Evolutionary conservation across 2,888 invertebrate genomes (phyloP).

Genomic region (Drosophila mulleri): DNA sequence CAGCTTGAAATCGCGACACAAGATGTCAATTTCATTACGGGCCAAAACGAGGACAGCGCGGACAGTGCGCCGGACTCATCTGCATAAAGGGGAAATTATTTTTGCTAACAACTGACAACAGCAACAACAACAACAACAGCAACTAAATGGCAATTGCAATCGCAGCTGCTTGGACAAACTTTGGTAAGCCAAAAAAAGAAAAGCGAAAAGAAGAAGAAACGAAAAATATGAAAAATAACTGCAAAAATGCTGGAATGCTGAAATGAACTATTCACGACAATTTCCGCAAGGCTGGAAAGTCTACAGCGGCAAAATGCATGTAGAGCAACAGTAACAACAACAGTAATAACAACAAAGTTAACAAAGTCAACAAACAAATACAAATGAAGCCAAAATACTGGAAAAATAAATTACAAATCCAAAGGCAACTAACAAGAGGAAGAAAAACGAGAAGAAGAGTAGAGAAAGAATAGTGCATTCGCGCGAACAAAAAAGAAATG

Average conservation of each 20-base stretch:
- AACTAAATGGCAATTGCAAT: slow-evolving; percentile 62
- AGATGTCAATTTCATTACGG: slow-evolving; percentile 80
- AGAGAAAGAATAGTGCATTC: slow-evolving; percentile 11
- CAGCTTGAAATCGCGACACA: slow-evolving; percentile 73
- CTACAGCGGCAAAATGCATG: slow-evolving; percentile 47
- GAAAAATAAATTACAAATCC: slow-evolving; percentile 46
- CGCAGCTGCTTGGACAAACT: slow-evolving; percentile 64
- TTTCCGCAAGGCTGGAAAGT: slow-evolving; percentile 56
- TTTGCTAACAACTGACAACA: slow-evolving; percentile 41
- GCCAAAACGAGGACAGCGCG: slow-evolving; percentile 28
- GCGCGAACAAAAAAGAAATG: slow-evolving; percentile 13
- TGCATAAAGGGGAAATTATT: slow-evolving; percentile 79
- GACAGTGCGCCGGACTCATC: slow-evolving; percentile 62
- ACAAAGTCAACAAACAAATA: slow-evolving; percentile 59
- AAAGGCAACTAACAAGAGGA: slow-evolving; percentile 9
- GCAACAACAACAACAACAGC: slow-evolving; percentile 32
- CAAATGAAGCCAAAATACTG: slow-evolving; percentile 48
- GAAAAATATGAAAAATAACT: slow-evolving; percentile 49
- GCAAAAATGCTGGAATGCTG: slow-evolving; percentile 59
- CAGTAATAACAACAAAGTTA: slow-evolving; percentile 29
- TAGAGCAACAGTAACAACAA: slow-evolving; percentile 36
- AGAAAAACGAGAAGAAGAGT: background rate
- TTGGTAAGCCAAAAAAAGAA: slow-evolving; percentile 35
- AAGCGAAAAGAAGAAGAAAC: slow-evolving; percentile 19
- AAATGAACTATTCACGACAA: slow-evolving; percentile 77